Evolutionary conservation across 2,888 invertebrate genomes (phyloP).

Genomic region (Drosophila mulleri): DNA sequence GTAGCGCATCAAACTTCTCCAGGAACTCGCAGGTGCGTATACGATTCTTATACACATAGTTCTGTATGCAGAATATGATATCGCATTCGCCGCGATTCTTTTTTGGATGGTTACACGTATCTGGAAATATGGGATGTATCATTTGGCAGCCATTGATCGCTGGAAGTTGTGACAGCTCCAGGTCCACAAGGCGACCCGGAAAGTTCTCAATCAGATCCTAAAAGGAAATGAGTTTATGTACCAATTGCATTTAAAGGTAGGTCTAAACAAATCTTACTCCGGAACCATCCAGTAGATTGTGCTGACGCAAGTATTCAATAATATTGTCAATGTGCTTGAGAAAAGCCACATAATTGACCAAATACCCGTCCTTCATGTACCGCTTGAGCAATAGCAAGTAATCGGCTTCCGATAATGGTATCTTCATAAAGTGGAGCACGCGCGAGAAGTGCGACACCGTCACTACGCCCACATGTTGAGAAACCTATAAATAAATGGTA

Average conservation of each 20-base stretch:
- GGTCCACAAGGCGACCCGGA: conserved; percentile 89
- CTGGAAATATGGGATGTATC: conserved; percentile 64
- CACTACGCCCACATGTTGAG: conserved; percentile 90
- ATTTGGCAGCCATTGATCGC: conserved; percentile 68
- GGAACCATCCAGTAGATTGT: conserved; percentile 85
- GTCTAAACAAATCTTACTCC: conserved; percentile 40
- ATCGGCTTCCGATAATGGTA: conserved; percentile 89
- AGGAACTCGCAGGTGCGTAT: conserved; percentile 90
- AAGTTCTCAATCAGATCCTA: conserved; percentile 87
- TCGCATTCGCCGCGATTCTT: conserved; percentile 75
- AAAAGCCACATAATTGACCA: conserved; percentile 92
- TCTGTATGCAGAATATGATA: conserved; percentile 86
- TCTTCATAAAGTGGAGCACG: conserved; percentile 89
- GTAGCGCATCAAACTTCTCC: conserved; percentile 89
- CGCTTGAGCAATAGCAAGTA: conserved; percentile 90
- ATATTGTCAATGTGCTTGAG: conserved; percentile 89
- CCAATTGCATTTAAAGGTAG: too few species aligned
- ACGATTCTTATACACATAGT: conserved; percentile 88
- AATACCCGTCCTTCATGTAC: conserved; percentile 91
- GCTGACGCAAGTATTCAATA: conserved; percentile 87
- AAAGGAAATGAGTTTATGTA: not conserved
- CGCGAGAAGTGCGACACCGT: conserved; percentile 92
- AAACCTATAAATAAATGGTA: conserved; percentile 86
- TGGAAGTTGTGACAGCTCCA: conserved; percentile 89
- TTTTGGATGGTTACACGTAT: conserved; percentile 70